Evolutionary conservation across 2,797 vertebrate genomes (phyloP), one percentile per base, ranked within the genome.

Genomic region (Amniataba percoides): DNA sequence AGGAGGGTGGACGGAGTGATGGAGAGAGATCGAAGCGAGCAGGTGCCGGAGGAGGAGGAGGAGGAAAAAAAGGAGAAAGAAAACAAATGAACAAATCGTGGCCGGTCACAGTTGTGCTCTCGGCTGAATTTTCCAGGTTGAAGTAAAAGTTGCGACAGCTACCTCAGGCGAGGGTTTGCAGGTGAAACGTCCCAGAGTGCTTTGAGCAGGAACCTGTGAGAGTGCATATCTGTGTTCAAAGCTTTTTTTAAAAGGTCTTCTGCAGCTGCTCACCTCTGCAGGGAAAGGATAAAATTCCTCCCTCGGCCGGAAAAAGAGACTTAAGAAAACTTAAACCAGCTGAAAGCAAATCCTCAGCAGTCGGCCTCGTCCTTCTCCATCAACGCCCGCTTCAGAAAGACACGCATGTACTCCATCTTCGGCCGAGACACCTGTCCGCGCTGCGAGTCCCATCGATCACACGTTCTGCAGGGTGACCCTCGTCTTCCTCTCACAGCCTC

Each of bases 381-480:
- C 67, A 2, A 61, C 46, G 80, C 43, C 71, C 63, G 7, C 0
- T 9, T 71, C 25, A 21, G 0, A 6, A 21, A 43, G 34, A 83
- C 49, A 18, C 72, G 18, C 62, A 63, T 13, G 69, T 72, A 57
- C 84, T 89, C 90, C 91, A 68, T 88, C 56, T 73, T 25, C 61
- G 64, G 36, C 49, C 1, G 64, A 63, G 61, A 78, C 87, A 65
- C 78, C 76, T 61, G 64, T 81, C 79, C 36, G 4, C 65, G 0
- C 71, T 0, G 40, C 0, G 57, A 0, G 57, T 78, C 64, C 71
- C 76, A 63, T 88, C 77, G 18, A 69, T 81, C 77, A 58, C 75
- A 4, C 42, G 48, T 55, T 79, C 61, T 63, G 68, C 84, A 57
- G 81, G 85, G 86, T 86, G 81, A 89, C 85, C 81, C 77, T 63